phyloP scores from a whole-genome alignment of 2,888 invertebrate species.

The Elegia similella region DNA sequence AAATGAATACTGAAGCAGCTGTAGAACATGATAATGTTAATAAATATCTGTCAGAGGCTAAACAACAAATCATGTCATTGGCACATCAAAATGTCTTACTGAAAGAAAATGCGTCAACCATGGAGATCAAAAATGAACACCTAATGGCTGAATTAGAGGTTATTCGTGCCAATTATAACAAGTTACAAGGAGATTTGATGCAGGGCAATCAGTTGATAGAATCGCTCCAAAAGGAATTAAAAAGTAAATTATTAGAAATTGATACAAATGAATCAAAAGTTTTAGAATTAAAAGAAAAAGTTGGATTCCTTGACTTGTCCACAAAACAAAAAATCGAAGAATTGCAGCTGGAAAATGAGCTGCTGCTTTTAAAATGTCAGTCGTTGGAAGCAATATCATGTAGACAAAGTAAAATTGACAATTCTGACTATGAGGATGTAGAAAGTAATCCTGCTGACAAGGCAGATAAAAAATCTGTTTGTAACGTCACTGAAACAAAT shows the following conservation, averaged over 20 bases:
- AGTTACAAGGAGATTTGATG: constrained; percentile 39
- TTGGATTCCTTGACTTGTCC: constrained; percentile 31
- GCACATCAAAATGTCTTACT: constrained; percentile 37
- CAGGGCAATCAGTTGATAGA: constrained; percentile 41
- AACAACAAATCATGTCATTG: constrained; percentile 41
- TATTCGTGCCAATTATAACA: constrained; percentile 37
- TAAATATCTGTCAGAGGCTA: constrained; percentile 33
- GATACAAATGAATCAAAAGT: constrained; percentile 49
- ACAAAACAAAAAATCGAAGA: constrained; percentile 49
- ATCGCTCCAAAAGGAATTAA: constrained; percentile 45
- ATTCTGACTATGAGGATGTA: constrained; percentile 20
- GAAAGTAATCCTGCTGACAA: constrained; percentile 2
- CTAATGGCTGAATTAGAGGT: constrained; percentile 35
- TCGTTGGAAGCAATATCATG: constrained; percentile 22
- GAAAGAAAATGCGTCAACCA: constrained; percentile 33
- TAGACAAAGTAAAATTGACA: constrained; percentile 21
- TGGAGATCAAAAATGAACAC: constrained; percentile 35
- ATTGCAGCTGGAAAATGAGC: constrained; percentile 47
- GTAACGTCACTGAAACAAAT: constrained; percentile 21
- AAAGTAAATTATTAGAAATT: constrained; percentile 48
- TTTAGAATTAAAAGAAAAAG: constrained; percentile 37
- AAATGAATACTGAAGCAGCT: constrained; percentile 26
- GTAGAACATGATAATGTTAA: constrained; percentile 30
- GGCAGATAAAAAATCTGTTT: constrained; percentile 20
- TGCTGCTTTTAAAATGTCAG: constrained; percentile 37